Base-by-base conservation (phyloP, 2,888 invertebrate genomes). In the Morpho deidamia region DNA sequence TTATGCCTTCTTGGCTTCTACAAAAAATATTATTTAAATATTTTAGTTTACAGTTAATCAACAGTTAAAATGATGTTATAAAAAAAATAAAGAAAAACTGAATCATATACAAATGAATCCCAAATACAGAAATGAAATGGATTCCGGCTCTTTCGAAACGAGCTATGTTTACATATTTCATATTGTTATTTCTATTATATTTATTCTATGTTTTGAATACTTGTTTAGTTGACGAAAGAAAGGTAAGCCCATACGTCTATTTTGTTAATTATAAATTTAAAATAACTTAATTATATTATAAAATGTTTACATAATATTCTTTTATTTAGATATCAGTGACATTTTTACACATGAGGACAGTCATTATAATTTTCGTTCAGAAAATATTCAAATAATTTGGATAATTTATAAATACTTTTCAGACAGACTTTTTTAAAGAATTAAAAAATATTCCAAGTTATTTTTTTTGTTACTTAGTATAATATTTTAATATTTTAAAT, bases 221-320 rank as follows among this genome's bases (percentile, higher is more conserved):
- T 62, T 84, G 78, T 79, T 79, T 83, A 86, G 79, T 83, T 86
- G 83, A 87, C 82, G 77, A 81, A 76, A 78, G 70, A 62, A 76
- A 79, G 79, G 86, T 85, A 43, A 53, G 67, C 12, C n/a, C 38
- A 41, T 12, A 11, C 35, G 7, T 35, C 43, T 11, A 32, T 51
- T 44, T 44, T 46, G 11, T 45, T 38, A 14, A 11, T 42, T 39
- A 40, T 7, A 10, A 42, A 35, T 55, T 11, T 14, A 37, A 32
- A 10, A 8, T 4, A 12, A 23, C 35, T 4, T 9, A 9, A 40
- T 34, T 23, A 23, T 23, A 23, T 5, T 23, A 23, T 5, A 23
- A 23, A 23, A 23, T 23, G 23, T 23, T 3, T 23, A 23, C 3
- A 1, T 23, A 23, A 5, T n/a, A n/a, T 23, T 23, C 5, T 23